Evolutionary conservation across 92 coral and sea anemone species (phyloP).

Genomic region (Scolanthus callimorphus): DNA sequence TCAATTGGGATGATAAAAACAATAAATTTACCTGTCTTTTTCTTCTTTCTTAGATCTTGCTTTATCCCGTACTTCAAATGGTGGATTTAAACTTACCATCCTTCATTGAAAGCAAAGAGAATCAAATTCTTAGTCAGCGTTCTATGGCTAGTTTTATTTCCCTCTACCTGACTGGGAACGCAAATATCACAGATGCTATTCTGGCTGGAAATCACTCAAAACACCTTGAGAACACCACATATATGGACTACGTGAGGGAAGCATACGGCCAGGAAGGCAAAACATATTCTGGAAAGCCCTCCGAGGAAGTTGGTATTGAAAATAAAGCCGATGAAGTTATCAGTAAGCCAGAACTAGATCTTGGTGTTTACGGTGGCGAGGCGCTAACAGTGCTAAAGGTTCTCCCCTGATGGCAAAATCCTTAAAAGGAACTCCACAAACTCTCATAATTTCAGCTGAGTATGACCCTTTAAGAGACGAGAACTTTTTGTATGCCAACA

Average conservation of each 20-base stretch:
- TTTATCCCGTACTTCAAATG: conserved; percentile 77
- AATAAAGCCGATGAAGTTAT: background rate
- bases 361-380: conserved; percentile 33
- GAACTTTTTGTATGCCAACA: conserved; percentile 64
- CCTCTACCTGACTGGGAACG: conserved; percentile 63
- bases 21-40: too few species aligned
- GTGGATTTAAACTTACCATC: conserved; percentile 74
- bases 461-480: conserved; percentile 84
- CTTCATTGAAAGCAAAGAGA: conserved; percentile 36
- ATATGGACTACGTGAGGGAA: conserved; percentile 23
- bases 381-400: conserved; percentile 56
- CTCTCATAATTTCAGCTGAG: conserved; percentile 73
- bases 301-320: too few species aligned
- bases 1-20: too few species aligned
- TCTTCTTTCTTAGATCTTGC: conserved; percentile 60
- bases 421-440: conserved; percentile 70
- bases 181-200: conserved; percentile 45
- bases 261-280: too few species aligned
- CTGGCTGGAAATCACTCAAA: conserved; percentile 80
- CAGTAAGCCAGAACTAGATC: conserved; percentile 19
- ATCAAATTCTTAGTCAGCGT: conserved; percentile 41
- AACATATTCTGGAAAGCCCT: too few species aligned
- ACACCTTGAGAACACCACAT: conserved; percentile 56
- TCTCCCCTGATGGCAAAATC: conserved; percentile 81
- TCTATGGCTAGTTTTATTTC: conserved; percentile 55